Evolutionary conservation across 2,113 vertebrate genomes (phyloP), one percentile per base, ranked within the genome.

Genomic region (Sardina pilchardus): DNA sequence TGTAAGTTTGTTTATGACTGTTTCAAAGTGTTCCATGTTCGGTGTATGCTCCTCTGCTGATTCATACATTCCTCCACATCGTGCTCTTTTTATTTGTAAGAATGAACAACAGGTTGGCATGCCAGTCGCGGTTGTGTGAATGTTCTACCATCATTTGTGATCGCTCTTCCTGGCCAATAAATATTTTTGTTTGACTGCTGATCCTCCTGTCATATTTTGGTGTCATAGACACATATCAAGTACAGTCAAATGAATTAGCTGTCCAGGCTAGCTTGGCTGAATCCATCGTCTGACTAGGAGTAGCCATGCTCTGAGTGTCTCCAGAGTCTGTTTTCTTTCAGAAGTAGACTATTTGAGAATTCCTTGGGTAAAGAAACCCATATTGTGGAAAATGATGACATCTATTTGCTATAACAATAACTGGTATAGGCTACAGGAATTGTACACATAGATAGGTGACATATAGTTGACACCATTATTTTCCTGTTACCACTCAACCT

Each of bases 1-100:
- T 71, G 63, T 14, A 71, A 26, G 63, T 34, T 71, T 71, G 63
- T 30, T 30, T 1, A 19, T 71, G 63, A 71, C 63, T 34, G 63
- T 71, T 12, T 71, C 63, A 34, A 63, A 71, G 63, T 84, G 86
- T 50, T 85, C 86, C 83, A 43, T 80, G 88, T 85, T 16, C 36
- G 71, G 16, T 87, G 84, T 80, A 45, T 24, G 83, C 87, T 90
- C 85, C 90, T 84, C 86, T 91, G 90, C 89, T 89, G 21, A 56
- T 84, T 89, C 92, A 91, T 92, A 92, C 92, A 93, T 93, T 92
- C 91, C 91, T 92, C 92, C 89, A 89, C 89, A 86, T 92, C 93
- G 92, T 93, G 92, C 91, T 93, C 90, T 24, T 44, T 17, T 10
- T 83, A 42, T 92, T 93, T 92, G 86, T 93, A 91, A 91, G 91